Conservation (phyloP, 2,888 invertebrate species). For the Oxytorus armatus region DNA sequence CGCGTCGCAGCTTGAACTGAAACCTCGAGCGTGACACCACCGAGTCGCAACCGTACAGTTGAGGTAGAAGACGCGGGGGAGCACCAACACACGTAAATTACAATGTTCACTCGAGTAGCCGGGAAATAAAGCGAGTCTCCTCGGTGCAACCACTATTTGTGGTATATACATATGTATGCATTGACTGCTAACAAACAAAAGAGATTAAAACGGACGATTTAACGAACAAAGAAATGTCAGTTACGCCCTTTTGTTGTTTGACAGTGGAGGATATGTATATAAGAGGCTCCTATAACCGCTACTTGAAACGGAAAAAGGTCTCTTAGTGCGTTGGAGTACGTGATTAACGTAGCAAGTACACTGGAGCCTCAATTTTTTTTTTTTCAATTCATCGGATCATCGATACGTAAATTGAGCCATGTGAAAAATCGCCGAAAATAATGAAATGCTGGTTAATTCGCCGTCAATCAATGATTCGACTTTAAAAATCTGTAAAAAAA, state of each 20-base stretch:
- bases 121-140: slow-evolving; percentile 30
- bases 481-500: too few relatives aligned
- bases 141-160: slow-evolving; percentile 7
- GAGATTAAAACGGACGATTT: neutral
- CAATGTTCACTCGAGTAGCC: slow-evolving; percentile 40
- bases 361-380: slow-evolving; percentile 2
- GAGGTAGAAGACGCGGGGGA: slow-evolving; percentile 32
- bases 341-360: slow-evolving; percentile 5
- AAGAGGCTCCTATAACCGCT: slow-evolving; percentile 16
- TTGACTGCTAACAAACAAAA: neutral
- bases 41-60: slow-evolving; percentile 51
- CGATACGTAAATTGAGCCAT: neutral
- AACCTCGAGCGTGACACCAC: slow-evolving; percentile 78
- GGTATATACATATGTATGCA: slow-evolving; percentile 4
- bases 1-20: slow-evolving; percentile 79
- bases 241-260: slow-evolving; percentile 8
- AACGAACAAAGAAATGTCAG: neutral
- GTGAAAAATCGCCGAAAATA: too few relatives aligned
- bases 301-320: neutral
- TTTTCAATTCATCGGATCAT: neutral
- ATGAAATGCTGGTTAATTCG: too few relatives aligned
- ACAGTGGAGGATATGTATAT: slow-evolving; percentile 10
- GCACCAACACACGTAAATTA: slow-evolving; percentile 26
- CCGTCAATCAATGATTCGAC: too few relatives aligned
- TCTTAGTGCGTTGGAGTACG: slow-evolving; percentile 3